Evolutionary conservation across 2,888 invertebrate species (phyloP), one percentile per base, ranked within the genome.

Genomic region (Chrysolina oricalcia): DNA sequence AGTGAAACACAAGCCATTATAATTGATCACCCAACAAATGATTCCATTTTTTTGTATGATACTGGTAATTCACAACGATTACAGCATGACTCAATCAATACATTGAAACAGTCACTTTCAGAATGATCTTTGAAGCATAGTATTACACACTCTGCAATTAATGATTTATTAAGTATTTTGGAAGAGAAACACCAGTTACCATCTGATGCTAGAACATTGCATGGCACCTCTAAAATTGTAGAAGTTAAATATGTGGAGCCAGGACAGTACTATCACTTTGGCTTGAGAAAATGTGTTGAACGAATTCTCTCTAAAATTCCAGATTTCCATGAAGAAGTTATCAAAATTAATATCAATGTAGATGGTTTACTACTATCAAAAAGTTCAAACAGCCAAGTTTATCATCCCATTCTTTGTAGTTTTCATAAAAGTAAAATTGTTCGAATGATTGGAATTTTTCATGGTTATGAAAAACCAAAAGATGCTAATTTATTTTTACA

Each of bases 351-450:
- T n/a, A n/a, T n/a, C n/a, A n/a, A n/a, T n/a, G n/a, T n/a, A n/a
- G 27, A 27, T 27, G 27, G 27, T 27, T 27, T 5, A 27, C 27
- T 5, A 27, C 27, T 27, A 27, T 27, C 27, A 27, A 27, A 27
- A 27, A 27, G 27, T 27, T 27, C 27, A 27, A 27, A 27, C 10
- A 73, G 74, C 64, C 77, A 78, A 19, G 74, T 79, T 8, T 82
- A 81, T 27, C 27, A n/a, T 77, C 80, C 79, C 63, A 82, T 83
- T 70, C 62, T 81, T 48, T 74, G 77, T 66, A 76, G 69, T 35
- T 19, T 80, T 40, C 17, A 70, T 46, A 75, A 72, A 62, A 19
- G 67, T 67, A 70, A 78, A 43, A 43, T 74, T 68, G 72, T 83
- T 53, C 78, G 77, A 71, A 72, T 81, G 11, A 53, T 80, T 40